Evolutionary conservation across 2,113 vertebrate species (phyloP).

Genomic region (Ornithorhynchus anatinus): DNA sequence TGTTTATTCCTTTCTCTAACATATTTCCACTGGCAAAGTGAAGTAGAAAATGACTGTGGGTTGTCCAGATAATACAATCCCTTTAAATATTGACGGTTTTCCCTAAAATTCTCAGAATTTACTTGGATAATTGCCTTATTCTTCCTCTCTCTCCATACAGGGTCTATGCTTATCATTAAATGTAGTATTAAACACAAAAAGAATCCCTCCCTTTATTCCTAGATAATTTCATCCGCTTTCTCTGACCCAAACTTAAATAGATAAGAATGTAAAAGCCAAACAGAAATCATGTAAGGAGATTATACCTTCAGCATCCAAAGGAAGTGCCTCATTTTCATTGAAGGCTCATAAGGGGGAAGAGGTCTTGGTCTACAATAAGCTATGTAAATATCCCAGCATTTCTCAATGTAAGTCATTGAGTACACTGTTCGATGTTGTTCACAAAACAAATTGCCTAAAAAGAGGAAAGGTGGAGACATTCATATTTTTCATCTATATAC

Average conservation of each 20-base stretch:
- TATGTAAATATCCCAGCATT: slow-evolving; percentile 81
- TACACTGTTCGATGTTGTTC: slow-evolving; percentile 43
- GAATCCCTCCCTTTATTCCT: too few species aligned
- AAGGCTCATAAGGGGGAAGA: slow-evolving; percentile 52
- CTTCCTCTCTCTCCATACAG: too few species aligned
- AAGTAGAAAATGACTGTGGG: too few species aligned
- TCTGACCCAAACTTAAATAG: neutral
- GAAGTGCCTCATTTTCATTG: slow-evolving; percentile 81
- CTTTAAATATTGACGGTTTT: neutral
- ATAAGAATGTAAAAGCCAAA: neutral
- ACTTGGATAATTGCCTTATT: neutral
- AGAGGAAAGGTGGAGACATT: neutral
- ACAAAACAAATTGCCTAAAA: slow-evolving; percentile 79
- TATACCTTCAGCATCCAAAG: slow-evolving; percentile 88
- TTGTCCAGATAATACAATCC: too few species aligned
- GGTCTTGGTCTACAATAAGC: slow-evolving; percentile 41
- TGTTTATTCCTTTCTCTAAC: too few species aligned
- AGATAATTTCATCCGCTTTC: neutral
- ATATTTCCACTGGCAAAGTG: too few species aligned
- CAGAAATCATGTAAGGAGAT: neutral
- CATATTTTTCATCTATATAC: too few species aligned
- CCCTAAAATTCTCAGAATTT: neutral
- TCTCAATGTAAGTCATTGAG: slow-evolving; percentile 64
- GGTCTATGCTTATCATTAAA: too few species aligned
- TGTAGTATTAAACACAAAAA: too few species aligned